A percentile compares a stretch with the other conserved stretches of the same genome.
Evolutionary conservation across 2,113 vertebrate species (phyloP).

Genomic region (Plecturocebus donacophilus): DNA sequence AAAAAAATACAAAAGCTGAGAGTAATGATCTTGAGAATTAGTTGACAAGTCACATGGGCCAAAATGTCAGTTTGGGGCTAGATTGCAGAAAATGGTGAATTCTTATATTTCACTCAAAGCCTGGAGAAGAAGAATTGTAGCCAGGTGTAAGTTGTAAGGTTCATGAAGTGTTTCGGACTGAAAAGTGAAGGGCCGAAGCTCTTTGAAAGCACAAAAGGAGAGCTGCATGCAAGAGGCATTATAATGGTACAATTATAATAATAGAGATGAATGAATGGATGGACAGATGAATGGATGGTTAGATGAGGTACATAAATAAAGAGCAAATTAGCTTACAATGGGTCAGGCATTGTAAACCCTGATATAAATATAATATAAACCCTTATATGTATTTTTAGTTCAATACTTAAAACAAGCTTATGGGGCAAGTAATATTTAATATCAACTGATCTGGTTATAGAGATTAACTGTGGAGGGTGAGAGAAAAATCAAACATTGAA

Average conservation of each 20-base stretch:
- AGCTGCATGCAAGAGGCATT: neutral
- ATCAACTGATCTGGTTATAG: neutral
- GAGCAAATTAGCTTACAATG: neutral
- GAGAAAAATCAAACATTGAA: neutral
- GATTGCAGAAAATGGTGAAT: neutral
- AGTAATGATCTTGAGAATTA: conserved; percentile 25
- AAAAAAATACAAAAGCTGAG: conserved; percentile 12
- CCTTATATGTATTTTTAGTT: neutral
- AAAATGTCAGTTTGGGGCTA: conserved; percentile 2
- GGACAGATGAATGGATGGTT: neutral
- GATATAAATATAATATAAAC: neutral
- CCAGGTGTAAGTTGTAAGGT: neutral
- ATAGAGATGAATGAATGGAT: neutral
- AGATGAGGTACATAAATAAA: neutral
- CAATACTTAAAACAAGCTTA: neutral
- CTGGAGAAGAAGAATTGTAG: neutral
- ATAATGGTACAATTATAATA: neutral
- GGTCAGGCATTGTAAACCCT: neutral
- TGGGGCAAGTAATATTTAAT: neutral
- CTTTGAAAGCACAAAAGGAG: neutral
- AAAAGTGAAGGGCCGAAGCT: neutral
- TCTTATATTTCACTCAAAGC: neutral
- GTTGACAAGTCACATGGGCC: conserved; percentile 6
- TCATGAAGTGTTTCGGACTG: neutral
- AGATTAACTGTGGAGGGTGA: neutral